Percentiles rank a stretch among this genome's conserved stretches.
Conservation (phyloP, 2,888 invertebrate species). For the Teleiodes luculella region DNA sequence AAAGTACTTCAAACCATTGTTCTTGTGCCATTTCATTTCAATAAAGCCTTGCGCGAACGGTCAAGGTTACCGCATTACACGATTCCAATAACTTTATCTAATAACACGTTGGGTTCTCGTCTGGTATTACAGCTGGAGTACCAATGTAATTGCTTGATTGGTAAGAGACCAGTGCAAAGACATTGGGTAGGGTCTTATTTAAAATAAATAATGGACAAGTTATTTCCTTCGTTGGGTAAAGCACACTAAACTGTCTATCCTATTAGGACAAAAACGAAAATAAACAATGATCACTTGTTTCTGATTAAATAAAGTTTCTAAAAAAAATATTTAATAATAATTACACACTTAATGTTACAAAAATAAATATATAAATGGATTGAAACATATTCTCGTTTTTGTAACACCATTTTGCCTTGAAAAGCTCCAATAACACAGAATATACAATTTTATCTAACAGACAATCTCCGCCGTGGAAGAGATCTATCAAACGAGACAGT, state of each 20-base stretch:
- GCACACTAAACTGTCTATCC: too few species aligned
- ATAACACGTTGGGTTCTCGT: background rate
- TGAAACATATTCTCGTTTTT: too few species aligned
- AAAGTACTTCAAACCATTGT: background rate
- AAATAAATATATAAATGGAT: too few species aligned
- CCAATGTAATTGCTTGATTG: conserved; percentile 1
- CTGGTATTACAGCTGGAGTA: background rate
- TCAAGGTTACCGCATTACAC: conserved; percentile 14
- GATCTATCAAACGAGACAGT: conserved; percentile 10
- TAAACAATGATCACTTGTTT: too few species aligned
- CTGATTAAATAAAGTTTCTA: too few species aligned
- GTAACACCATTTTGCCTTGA: background rate
- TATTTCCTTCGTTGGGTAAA: too few species aligned
- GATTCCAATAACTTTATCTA: conserved; percentile 9
- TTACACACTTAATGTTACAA: too few species aligned
- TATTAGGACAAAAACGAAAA: too few species aligned
- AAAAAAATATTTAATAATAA: too few species aligned
- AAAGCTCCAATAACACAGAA: background rate
- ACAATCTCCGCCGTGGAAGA: conserved; percentile 2
- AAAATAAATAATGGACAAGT: background rate
- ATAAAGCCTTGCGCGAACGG: conserved; percentile 15
- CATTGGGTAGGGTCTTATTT: background rate
- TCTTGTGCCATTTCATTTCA: conserved; percentile 7
- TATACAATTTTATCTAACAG: background rate
- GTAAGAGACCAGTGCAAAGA: background rate